Base-by-base conservation (phyloP, 1,140 invertebrate species). In the Gonatopus flavifemur region DNA sequence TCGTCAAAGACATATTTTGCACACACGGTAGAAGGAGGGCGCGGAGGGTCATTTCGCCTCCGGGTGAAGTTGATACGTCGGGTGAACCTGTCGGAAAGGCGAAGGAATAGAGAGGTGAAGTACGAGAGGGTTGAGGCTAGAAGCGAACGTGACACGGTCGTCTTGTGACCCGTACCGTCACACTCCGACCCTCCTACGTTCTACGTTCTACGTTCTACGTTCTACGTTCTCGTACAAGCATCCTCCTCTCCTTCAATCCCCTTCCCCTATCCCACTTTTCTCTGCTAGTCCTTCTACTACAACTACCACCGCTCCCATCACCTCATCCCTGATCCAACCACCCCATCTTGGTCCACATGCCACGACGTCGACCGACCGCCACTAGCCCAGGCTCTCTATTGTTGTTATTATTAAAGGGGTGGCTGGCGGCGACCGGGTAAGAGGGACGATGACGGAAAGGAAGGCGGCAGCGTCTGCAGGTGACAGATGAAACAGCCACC, bases 381-480 rank as follows among this genome's bases (percentile, higher is more conserved):
- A 63, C 65, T 68, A 63, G 70, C 64, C 69, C 64, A 46, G 52
- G n/a, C n/a, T n/a, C 59, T 71, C 72, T 62, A 76, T 75, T 76
- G 73, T 77, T 77, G 72, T 77, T 77, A 71, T 77, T 77, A 75
- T 75, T 74, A 75, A 76, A 74, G 70, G 63, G 60, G 53, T 56
- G 52, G 61, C 48, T 55, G 41, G 38, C 50, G 51, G 53, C 60
- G 60, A 53, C 47, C 49, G 59, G 52, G 54, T 49, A 61, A 67
- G 70, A 66, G 67, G 64, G 64, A 71, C 61, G 72, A 73, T 77
- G 73, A 77, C 72, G 72, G 71, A 77, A 78, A 77, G 72, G 69
- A 77, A 76, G 72, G 70, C 72, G 71, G 74, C n/a, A n/a, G n/a
- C 72, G 72, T 77, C 75, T 78, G 74, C 72, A 76, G 71, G 73